Evolutionary conservation across 2,113 vertebrate genomes (phyloP), one percentile per base, ranked within the genome.

Genomic region (Tyrannus savana): DNA sequence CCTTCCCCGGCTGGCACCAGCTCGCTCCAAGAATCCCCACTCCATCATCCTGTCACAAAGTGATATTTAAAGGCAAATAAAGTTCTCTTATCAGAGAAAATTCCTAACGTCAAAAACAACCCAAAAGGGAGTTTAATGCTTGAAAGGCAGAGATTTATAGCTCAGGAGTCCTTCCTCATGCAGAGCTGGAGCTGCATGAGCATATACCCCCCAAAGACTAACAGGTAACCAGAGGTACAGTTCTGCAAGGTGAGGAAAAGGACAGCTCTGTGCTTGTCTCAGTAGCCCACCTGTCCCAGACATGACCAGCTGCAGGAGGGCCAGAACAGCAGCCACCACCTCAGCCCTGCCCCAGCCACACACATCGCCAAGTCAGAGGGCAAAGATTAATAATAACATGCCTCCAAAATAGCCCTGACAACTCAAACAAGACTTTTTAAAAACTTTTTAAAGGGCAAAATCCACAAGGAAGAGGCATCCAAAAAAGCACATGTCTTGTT

Each of bases 31-130:
- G 95, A 97, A 94, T 91, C 91, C 42, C 80, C 89, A 90, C 87
- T 97, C 95, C 89, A 94, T 97, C 96, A 97, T 95, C 84, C 96
- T 97, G 96, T 94, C 97, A 96, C 94, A 96, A 93, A 97, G 78
- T 58, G 94, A 93, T 97, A 96, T 94, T 97, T 95, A 93, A 96
- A 94, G 91, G 79, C 95, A 96, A 92, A 92, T 84, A 86, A 95
- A 92, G 73, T 90, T 74, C 76, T 90, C 93, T 97, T 97, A 97
- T 94, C 96, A 18, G 86, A 79, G 80, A 95, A 91, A 97, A 96
- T 95, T 95, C 89, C 92, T 96, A 64, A 96, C 9, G 82, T 94
- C 90, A 95, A 81, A 89, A 95, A 64, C 82, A 96, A 50, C 42
- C 63, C 89, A 87, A 66, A 80, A 91, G 95, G 94, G 94, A 96